phyloP scores from a whole-genome alignment of 1,140 invertebrate species.

The Lepeophtheirus salmonis region DNA sequence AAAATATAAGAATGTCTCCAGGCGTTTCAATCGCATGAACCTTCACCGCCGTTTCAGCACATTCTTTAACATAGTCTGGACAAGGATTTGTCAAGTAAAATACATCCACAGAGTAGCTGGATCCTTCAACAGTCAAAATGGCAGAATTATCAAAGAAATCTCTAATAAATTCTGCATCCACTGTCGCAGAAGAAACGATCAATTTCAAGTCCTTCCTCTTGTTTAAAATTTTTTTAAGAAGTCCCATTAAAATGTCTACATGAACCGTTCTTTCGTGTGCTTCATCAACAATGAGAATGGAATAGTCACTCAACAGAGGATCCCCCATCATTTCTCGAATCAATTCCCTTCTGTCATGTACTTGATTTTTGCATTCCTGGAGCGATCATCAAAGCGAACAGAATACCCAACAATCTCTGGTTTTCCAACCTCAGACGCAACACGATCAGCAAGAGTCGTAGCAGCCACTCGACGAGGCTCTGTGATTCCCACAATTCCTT shows the following conservation, averaged over 20 bases:
- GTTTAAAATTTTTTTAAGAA: constrained; percentile 77
- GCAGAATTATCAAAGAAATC: constrained; percentile 73
- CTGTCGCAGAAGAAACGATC: constrained; percentile 82
- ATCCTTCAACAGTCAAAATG: constrained; percentile 69
- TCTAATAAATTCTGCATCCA: constrained; percentile 67
- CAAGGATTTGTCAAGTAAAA: constrained; percentile 59
- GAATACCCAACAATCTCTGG: constrained; percentile 76
- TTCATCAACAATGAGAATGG: constrained; percentile 83
- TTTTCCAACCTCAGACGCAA: constrained; percentile 79
- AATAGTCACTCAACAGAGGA: constrained; percentile 70
- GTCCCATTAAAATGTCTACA: constrained; percentile 80
- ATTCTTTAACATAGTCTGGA: constrained; percentile 68
- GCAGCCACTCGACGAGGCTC: constrained; percentile 79
- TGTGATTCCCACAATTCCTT: constrained; percentile 58
- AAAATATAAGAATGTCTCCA: constrained; percentile 78
- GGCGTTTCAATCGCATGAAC: constrained; percentile 60
- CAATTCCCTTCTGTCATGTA: constrained; percentile 92
- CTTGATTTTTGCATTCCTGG: constrained; percentile 66
- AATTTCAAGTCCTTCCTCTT: constrained; percentile 64
- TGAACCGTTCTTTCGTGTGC: constrained; percentile 81
- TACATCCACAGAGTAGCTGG: constrained; percentile 61
- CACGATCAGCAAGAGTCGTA: constrained; percentile 64
- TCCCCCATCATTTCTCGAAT: constrained; percentile 85
- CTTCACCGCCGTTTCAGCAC: constrained; percentile 68
- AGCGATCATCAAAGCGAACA: constrained; percentile 61